Base-by-base conservation (phyloP, 2,797 vertebrate species). In the Crocidura indochinensis region DNA sequence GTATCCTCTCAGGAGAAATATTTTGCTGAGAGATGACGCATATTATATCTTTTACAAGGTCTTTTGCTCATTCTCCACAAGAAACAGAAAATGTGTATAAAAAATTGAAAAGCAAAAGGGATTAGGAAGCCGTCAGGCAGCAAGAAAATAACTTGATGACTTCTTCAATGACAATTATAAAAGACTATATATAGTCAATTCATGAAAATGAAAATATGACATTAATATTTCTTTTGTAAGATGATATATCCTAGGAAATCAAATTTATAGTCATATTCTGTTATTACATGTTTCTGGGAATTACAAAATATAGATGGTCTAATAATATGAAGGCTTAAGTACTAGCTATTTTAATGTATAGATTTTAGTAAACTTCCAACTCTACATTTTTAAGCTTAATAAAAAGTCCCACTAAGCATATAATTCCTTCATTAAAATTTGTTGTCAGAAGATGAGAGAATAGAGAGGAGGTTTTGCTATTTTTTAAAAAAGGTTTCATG, bases 1-100 rank as follows among this genome's bases (percentile, higher is more conserved):
- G 64, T 60, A 92, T 46, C 81, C 92, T 90, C 94, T 92, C 91
- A 92, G 79, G 90, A 95, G 96, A 93, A 95, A 94, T 88, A 75
- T 94, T 94, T 95, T 93, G 81, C 85, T 89, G 87, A 91, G 86
- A 87, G 38, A 94, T 85, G 87, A 92, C 60, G 89, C 91, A 93
- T 72, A 93, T 87, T 89, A 93, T 81, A 65, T 53, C 81, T 87
- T 94, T 96, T 90, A 93, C 81, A 91, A 95, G 90, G 53, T 94
- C 69, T 82, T 96, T 97, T 93, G 73, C 88, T 96, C 90, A 79
- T 71, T 84, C 8, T 90, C 38, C 68, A 90, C 69, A 90, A 92
- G 31, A 90, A 73, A 84, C 11, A 87, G 72, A 87, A 93, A 90
- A 84, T 27, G 90, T 92, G 68, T 88, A 60, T 72, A 87, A 85